A percentile compares a stretch with the other conserved stretches of the same genome.
Evolutionary conservation across 2,797 vertebrate species (phyloP).

Genomic region (Mallotus villosus): DNA sequence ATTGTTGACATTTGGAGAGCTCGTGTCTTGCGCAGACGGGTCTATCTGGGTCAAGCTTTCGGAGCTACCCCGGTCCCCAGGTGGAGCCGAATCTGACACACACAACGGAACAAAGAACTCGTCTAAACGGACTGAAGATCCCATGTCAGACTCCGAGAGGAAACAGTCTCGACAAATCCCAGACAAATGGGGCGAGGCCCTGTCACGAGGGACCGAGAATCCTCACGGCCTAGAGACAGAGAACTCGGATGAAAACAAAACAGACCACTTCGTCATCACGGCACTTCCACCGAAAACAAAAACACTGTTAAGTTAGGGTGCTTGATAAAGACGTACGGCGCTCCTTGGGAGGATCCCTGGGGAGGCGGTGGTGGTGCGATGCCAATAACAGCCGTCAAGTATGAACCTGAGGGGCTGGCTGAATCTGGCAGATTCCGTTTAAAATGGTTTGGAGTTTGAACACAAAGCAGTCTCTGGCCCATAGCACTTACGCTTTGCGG

Average conservation of each 20-base stretch:
- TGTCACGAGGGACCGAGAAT: not conserved
- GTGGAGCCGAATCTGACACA: not conserved
- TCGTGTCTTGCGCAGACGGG: slow-evolving; percentile 7
- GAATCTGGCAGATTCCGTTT: slow-evolving; percentile 3
- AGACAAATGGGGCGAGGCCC: not conserved
- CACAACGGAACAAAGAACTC: slow-evolving; percentile 12
- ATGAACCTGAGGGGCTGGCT: slow-evolving; percentile 3
- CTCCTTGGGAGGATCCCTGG: slow-evolving; percentile 4
- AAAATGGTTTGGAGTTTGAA: slow-evolving; percentile 2
- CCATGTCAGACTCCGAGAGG: not conserved
- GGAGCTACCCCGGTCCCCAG: not conserved
- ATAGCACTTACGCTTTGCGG: slow-evolving; percentile 19
- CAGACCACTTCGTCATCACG: not conserved
- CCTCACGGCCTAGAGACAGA: no score
- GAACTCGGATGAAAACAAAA: not conserved
- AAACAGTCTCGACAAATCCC: not conserved
- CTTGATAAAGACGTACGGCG: not conserved
- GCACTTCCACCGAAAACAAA: not conserved
- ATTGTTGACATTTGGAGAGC: slow-evolving; percentile 37
- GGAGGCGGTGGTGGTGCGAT: not conserved
- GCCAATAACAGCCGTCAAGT: slow-evolving; percentile 14
- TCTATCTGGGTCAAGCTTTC: slow-evolving; percentile 31
- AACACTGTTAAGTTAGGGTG: not conserved
- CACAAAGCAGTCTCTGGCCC: slow-evolving; percentile 19
- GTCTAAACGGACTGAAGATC: not conserved